These are phyloP conservation scores for Danio jaintianensis DNA, from an alignment of 2,797 vertebrate species.

Conservation along the genomic window DNA sequence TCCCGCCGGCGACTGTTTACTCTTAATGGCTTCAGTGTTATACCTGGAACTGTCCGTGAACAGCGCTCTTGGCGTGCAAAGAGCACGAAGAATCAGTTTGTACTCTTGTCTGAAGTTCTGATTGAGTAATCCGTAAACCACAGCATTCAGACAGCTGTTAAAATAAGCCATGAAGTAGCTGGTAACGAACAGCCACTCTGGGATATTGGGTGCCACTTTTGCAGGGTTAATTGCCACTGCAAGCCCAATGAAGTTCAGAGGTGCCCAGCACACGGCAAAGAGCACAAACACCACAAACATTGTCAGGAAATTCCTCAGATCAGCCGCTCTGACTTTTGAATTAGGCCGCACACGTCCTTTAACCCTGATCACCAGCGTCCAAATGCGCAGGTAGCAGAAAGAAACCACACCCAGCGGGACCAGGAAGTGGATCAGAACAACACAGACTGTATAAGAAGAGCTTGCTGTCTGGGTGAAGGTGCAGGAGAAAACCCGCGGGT, in stretches of 20 bases:
- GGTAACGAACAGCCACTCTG: slow-evolving; percentile 57
- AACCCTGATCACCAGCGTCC: slow-evolving; percentile 81
- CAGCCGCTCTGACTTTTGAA: slow-evolving; percentile 32
- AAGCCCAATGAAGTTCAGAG: slow-evolving; percentile 59
- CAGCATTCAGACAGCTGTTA: slow-evolving; percentile 62
- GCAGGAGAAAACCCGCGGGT: slow-evolving; percentile 58
- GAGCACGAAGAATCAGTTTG: slow-evolving; percentile 53
- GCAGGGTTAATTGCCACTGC: slow-evolving; percentile 54
- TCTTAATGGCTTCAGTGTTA: slow-evolving; percentile 52
- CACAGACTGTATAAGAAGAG: slow-evolving; percentile 57
- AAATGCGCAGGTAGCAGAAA: slow-evolving; percentile 84
- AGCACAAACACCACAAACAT: slow-evolving; percentile 64
- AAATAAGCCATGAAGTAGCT: slow-evolving; percentile 63
- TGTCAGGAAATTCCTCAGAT: slow-evolving; percentile 57
- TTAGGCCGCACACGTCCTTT: slow-evolving; percentile 56
- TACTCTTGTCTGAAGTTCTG: slow-evolving; percentile 62
- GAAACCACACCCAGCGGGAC: slow-evolving; percentile 78
- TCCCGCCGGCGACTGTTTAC: slow-evolving; percentile 49
- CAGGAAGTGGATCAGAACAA: slow-evolving; percentile 81
- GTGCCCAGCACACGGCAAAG: slow-evolving; percentile 61
- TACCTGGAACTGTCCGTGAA: slow-evolving; percentile 47
- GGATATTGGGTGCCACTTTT: slow-evolving; percentile 48
- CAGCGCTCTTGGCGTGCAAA: slow-evolving; percentile 44
- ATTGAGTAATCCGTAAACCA: slow-evolving; percentile 57
- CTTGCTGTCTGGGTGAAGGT: slow-evolving; percentile 60